Base-by-base conservation (phyloP, 2,113 vertebrate genomes). In the Charadrius vociferus region DNA sequence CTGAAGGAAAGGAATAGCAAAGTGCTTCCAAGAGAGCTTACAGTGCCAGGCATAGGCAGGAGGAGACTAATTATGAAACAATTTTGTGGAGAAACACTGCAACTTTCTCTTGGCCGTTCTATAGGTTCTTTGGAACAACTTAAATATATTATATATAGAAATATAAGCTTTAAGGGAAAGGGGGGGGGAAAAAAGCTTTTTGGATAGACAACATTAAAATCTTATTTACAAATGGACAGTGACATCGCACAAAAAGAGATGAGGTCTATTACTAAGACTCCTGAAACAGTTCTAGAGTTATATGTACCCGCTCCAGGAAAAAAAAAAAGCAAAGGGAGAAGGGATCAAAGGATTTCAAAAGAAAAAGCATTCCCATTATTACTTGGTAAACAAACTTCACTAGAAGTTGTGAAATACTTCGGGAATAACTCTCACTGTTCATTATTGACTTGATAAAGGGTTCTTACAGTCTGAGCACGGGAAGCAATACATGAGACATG, bases 181-280 rank as follows among this genome's bases (percentile, higher is more conserved):
- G 9, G 1, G 0, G 20, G 12, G 9, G 1, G 0, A 3, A 15
- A 9, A 74, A 17, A 30, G 12, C 12, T 73, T 83, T 93, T 81
- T 83, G 14, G 5, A 23, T 43, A 59, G 55, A 10, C 27, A 74
- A 9, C 22, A 55, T 36, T 63, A 37, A 78, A 71, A 26, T 61
- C 14, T 79, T 80, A 32, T 62, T 70, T 88, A 58, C 12, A 37
- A 86, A 49, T 24, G 0, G 30, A 27, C 52, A 63, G 37, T 78
- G 72, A 32, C 20, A 29, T 6, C 62, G 15, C 32, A 6, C 22
- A 21, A 2, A 4, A 56, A 34, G 39, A 36, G 13, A 72, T 32
- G 16, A 63, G 15, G 30, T 14, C 36, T 82, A 3, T 47, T 61
- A 19, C 14, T 52, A 36, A 68, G 41, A 41, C 7, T 65, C 10